Conservation (phyloP, 2,797 vertebrate genomes). For the Neosalanx taihuensis region DNA sequence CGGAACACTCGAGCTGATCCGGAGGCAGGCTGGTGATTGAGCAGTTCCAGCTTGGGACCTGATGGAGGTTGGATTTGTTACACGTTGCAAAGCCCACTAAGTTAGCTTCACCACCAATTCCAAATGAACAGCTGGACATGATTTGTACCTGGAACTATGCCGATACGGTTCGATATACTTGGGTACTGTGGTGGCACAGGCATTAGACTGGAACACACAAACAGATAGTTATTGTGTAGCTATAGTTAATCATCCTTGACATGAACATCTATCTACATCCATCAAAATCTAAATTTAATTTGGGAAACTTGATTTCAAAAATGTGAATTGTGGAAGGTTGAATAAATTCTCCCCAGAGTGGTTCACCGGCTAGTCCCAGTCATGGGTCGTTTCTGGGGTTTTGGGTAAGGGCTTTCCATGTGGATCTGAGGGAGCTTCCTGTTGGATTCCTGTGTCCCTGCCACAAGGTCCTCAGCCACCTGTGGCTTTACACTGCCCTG, state of each 20-base stretch:
- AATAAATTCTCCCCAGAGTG: too few relatives aligned
- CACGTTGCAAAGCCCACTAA: background rate
- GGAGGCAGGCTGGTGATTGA: background rate
- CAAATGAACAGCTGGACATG: background rate
- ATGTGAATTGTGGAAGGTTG: too few relatives aligned
- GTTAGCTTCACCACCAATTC: background rate
- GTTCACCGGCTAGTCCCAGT: background rate
- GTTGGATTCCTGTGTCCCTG: background rate
- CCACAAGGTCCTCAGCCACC: background rate
- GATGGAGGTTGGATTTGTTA: background rate
- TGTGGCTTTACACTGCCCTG: background rate
- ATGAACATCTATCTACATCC: too few relatives aligned
- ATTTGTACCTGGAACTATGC: conserved; percentile 13
- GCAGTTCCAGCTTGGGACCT: background rate
- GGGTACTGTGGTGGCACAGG: conserved; percentile 5
- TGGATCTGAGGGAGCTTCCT: background rate
- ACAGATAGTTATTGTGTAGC: background rate
- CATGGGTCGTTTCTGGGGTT: background rate
- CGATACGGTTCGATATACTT: conserved; percentile 9
- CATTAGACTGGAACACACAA: conserved; percentile 12
- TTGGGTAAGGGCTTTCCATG: background rate
- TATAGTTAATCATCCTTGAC: background rate
- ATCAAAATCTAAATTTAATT: background rate
- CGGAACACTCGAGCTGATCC: conserved; percentile 6
- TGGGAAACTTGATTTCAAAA: too few relatives aligned